Base-by-base conservation (phyloP, 2,113 vertebrate species). In the Esox niger region DNA sequence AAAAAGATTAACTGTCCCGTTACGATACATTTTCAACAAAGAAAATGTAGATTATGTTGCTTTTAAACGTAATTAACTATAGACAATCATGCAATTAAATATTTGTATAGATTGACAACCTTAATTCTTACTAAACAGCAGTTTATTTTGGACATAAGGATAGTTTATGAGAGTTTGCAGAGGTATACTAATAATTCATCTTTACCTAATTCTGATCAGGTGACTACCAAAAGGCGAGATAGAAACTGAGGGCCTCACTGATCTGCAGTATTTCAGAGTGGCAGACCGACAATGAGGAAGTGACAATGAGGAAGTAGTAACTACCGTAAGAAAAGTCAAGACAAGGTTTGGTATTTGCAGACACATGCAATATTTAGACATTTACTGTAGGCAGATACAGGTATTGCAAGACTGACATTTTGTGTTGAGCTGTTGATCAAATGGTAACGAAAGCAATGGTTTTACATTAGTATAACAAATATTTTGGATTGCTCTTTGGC, bases 311-410 rank as follows among this genome's bases (percentile, higher is more conserved):
- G 59, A 61, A 61, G 59, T 10, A 31, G 2, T 4, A 31, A 32
- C 13, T 2, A 61, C 10, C 10, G 32, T 20, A 62, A 62, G 52
- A 55, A 62, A 30, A 62, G n/a, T 62, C 33, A 62, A 62, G 59
- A 27, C 59, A 62, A 35, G 59, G 59, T 62, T 62, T 62, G 59
- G 15, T 62, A 62, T 62, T 62, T 17, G 29, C 29, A 62, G 59
- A 62, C 59, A 62, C 33, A 30, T 62, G 27, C 59, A 6, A 62
- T 31, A 32, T 32, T 62, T 62, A 13, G 33, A 62, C 27, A 62
- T 62, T 31, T n/a, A 62, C 17, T 20, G 30, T 31, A 31, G 17
- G 27, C 13, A 62, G 59, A n/a, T 20, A 31, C 11, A 62, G 26
- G 30, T 32, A 62, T 31, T 62, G 25, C 27, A 59, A 27, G 57